Percentiles rank a stretch among this genome's conserved stretches.
Evolutionary conservation across 2,113 vertebrate species (phyloP).

Genomic region (Rhombomys opimus): DNA sequence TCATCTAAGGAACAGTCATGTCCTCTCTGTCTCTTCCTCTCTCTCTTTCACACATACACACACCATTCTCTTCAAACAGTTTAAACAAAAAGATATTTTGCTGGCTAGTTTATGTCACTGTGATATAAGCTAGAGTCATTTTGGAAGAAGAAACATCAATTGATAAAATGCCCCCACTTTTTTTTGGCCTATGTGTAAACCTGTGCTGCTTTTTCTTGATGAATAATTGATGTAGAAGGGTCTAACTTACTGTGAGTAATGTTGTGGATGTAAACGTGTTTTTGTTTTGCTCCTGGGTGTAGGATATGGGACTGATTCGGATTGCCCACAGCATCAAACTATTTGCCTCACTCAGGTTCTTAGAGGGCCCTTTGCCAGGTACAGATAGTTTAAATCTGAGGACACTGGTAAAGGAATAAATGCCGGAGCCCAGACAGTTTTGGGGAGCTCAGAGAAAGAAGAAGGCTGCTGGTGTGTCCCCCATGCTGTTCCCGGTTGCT

Average conservation of each 20-base stretch:
- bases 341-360: too few relatives aligned
- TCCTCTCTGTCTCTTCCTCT: not conserved
- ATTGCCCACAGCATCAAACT: too few relatives aligned
- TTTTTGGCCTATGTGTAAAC: not conserved
- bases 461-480: too few relatives aligned
- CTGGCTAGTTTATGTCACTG: not conserved
- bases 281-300: too few relatives aligned
- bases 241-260: not conserved
- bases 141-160: not conserved
- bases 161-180: not conserved
- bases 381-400: too few relatives aligned
- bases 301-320: too few relatives aligned
- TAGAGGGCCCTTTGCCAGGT: too few relatives aligned
- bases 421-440: too few relatives aligned
- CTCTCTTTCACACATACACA: not conserved
- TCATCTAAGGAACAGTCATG: not conserved
- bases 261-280: too few relatives aligned
- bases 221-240: not conserved
- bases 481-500: too few relatives aligned
- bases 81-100: not conserved
- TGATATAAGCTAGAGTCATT: not conserved
- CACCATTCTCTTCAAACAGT: not conserved
- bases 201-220: not conserved
- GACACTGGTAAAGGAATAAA: too few relatives aligned
- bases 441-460: too few relatives aligned